phyloP scores from a whole-genome alignment of 2,113 vertebrate genomes.

The Istiophorus platypterus region DNA sequence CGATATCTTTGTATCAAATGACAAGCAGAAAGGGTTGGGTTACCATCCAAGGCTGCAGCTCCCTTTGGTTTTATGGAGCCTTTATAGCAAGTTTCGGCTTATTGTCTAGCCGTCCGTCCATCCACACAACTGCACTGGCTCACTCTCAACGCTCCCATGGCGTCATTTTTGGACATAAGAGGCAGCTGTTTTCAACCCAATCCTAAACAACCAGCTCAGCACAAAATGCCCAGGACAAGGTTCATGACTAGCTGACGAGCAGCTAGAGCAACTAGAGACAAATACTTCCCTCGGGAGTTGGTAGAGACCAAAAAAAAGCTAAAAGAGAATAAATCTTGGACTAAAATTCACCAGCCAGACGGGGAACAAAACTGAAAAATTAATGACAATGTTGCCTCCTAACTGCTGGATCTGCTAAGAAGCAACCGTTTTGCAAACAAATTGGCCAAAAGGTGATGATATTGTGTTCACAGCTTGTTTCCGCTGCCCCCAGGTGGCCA shows the following conservation, averaged over 20 bases:
- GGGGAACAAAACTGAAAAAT: not conserved
- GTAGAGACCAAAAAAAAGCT: not conserved
- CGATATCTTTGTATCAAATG: not conserved
- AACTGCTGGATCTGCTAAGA: not conserved
- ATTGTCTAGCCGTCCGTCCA: not conserved
- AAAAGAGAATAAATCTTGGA: not conserved
- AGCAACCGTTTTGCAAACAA: not conserved
- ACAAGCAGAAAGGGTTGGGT: not conserved
- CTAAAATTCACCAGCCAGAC: not conserved
- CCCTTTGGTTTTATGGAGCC: not conserved
- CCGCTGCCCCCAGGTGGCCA: conserved; percentile 8
- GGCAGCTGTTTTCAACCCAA: not conserved
- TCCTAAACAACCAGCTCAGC: not conserved
- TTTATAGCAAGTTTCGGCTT: not conserved
- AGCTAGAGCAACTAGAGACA: not conserved
- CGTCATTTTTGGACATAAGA: not conserved
- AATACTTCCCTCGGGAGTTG: not conserved
- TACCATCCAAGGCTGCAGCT: not conserved
- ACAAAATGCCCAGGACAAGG: not conserved
- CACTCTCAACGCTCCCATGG: not conserved
- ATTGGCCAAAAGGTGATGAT: not conserved
- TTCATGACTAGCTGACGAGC: not conserved
- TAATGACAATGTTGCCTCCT: not conserved
- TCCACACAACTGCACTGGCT: no score
- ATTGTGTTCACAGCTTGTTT: not conserved